Evolutionary conservation across 2,797 vertebrate genomes (phyloP).

Genomic region (Lagocephalus sceleratus): DNA sequence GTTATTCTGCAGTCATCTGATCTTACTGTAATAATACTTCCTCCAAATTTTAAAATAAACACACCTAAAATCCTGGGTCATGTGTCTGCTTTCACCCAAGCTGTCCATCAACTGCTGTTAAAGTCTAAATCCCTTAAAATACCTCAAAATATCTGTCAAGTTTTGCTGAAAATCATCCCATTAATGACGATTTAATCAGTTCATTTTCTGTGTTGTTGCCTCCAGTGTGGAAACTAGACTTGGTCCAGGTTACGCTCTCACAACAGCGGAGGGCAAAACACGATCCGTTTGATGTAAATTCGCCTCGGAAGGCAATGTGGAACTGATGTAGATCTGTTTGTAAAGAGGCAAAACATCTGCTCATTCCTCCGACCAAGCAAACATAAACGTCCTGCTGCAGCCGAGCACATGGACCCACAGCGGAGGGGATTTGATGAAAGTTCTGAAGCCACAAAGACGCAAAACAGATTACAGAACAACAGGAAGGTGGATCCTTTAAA

Average conservation of each 20-base stretch:
- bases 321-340: conserved; percentile 29
- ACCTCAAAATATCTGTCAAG: conserved; percentile 10
- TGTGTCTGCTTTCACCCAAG: background rate
- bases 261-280: conserved; percentile 6
- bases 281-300: conserved; percentile 5
- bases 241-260: background rate
- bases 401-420: conserved; percentile 16
- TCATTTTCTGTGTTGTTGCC: conserved; percentile 25
- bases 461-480: conserved; percentile 5
- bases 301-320: conserved; percentile 14
- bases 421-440: conserved; percentile 1
- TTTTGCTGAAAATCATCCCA: conserved; percentile 29
- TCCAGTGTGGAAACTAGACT: conserved; percentile 14
- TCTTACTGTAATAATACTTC: background rate
- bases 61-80: background rate
- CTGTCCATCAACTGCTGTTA: background rate
- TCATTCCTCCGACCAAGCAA: conserved; percentile 2
- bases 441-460: background rate
- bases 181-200: conserved; percentile 38
- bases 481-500: conserved; percentile 10
- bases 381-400: background rate
- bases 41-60: background rate
- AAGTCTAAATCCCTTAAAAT: conserved; percentile 6
- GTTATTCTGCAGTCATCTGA: no score
- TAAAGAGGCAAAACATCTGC: conserved; percentile 30